Base-by-base conservation (phyloP, 2,888 invertebrate species). In the Agrotis segetum region DNA sequence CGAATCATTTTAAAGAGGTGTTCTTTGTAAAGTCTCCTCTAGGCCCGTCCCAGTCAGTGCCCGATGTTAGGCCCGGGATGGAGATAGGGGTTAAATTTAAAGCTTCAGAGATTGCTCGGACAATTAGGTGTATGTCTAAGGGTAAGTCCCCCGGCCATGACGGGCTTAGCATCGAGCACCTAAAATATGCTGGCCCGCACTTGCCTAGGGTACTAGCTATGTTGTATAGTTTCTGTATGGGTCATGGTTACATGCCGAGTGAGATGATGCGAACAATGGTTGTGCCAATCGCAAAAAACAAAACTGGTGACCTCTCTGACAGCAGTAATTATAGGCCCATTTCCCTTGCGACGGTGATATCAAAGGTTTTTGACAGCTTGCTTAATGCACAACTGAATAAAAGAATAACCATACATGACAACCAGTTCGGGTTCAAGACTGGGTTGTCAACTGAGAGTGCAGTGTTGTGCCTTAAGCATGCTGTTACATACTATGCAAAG, bases 331-430 rank as follows among this genome's bases (percentile, higher is more conserved):
- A 67, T 46, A 60, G 67, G 16, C 60, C 67, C 24, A 67, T 60
- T n/a, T 67, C 67, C 3, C 24, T 67, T 21, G 67, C 56, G 2
- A 61, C 67, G 2, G 40, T 55, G 1, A 62, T 61, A 4, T 52
- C 44, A 2, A 69, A 63, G 44, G 61, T 69, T 3, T 50, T 63
- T 16, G 63, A 69, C 40, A 52, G 58, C 14, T n/a, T 63, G 50
- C 56, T 58, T 47, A 46, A 53, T 64, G 46, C 52, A 44, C 44
- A 29, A 64, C 9, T 14, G 9, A 46, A 14, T 46, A 46, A 46
- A 46, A 46, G 46, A 7, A 14, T 1, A 46, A 46, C 46, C 46
- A 7, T 46, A 7, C 14, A 46, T 46, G 46, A 46, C 4, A 46
- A 46, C 46, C 46, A 46, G 46, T 14, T 46, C 46, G 46, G 46